phyloP scores from a whole-genome alignment of 2,888 invertebrate genomes.

The Chrysolina oricalcia region DNA sequence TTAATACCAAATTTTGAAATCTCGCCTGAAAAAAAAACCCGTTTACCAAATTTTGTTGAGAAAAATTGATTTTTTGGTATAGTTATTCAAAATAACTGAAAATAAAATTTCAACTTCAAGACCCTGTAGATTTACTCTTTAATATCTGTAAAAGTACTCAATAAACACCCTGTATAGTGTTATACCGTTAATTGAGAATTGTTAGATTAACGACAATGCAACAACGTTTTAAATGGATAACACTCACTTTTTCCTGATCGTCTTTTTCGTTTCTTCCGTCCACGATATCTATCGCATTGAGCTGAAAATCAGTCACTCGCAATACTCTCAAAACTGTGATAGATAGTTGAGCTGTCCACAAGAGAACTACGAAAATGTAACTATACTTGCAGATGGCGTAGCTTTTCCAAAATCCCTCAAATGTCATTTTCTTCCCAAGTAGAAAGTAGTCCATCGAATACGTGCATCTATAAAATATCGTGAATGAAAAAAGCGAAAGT shows the following conservation, averaged over 20 bases:
- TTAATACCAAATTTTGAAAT: too few relatives aligned
- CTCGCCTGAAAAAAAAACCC: too few relatives aligned
- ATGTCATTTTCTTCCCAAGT: constrained; percentile 22
- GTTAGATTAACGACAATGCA: too few relatives aligned
- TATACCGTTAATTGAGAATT: too few relatives aligned
- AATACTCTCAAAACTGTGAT: constrained; percentile 38
- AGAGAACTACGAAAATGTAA: constrained; percentile 29
- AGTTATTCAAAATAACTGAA: too few relatives aligned
- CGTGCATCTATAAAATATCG: constrained; percentile 33
- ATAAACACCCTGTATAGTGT: too few relatives aligned
- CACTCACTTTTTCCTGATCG: constrained; percentile 18
- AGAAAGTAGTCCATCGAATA: constrained; percentile 34
- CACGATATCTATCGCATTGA: constrained; percentile 28
- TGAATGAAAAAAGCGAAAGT: background rate
- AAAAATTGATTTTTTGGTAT: too few relatives aligned
- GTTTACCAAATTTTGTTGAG: too few relatives aligned
- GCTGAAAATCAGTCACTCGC: constrained; percentile 40
- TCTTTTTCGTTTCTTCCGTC: constrained; percentile 11
- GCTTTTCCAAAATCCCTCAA: constrained; percentile 33
- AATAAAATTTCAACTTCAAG: too few relatives aligned
- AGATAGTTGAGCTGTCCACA: constrained; percentile 36
- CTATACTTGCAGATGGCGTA: constrained; percentile 35
- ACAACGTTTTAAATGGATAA: too few relatives aligned
- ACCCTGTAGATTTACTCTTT: too few relatives aligned
- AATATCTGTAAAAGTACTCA: too few relatives aligned